A percentile compares a stretch with the other conserved stretches of the same genome.
Evolutionary conservation across 2,113 vertebrate species (phyloP).

Genomic region (western clawed frog (Xenopus tropicalis)): DNA sequence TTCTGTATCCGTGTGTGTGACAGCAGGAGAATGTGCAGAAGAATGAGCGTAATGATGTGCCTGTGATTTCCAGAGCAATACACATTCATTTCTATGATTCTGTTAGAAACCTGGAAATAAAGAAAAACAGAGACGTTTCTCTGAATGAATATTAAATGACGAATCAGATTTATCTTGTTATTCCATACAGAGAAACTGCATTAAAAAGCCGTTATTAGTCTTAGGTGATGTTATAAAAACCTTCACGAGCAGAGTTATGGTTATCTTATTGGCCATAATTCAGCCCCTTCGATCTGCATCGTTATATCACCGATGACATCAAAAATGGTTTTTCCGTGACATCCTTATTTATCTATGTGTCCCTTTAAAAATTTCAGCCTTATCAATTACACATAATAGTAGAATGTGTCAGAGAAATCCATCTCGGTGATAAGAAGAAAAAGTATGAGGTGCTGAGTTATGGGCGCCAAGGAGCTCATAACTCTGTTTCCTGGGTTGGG

Average conservation of each 20-base stretch:
- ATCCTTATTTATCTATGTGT: conserved; percentile 31
- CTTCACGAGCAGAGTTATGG: conserved; percentile 21
- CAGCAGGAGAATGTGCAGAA: neutral
- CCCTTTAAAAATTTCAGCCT: conserved; percentile 14
- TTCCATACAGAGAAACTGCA: conserved; percentile 14
- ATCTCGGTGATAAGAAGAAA: conserved; percentile 14
- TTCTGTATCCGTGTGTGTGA: conserved; percentile 16
- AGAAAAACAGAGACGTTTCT: conserved; percentile 1
- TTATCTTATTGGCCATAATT: conserved; percentile 7
- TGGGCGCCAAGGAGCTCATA: conserved; percentile 16
- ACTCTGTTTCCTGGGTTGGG: neutral
- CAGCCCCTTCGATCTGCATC: conserved; percentile 3
- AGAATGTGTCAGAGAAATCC: conserved; percentile 16
- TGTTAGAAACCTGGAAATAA: conserved; percentile 1
- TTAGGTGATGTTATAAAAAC: conserved; percentile 12
- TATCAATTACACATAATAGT: conserved; percentile 36
- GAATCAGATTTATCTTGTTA: conserved; percentile 30
- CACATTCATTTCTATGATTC: conserved; percentile 16
- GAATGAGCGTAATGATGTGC: neutral
- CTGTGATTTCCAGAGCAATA: neutral
- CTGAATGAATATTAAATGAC: conserved; percentile 34
- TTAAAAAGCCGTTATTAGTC: conserved; percentile 37
- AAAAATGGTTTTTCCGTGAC: conserved; percentile 23
- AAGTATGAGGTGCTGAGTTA: conserved; percentile 34
- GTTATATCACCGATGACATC: conserved; percentile 32